Conservation (phyloP, 92 coral and sea anemone genomes). For the Micromussa lordhowensis region DNA sequence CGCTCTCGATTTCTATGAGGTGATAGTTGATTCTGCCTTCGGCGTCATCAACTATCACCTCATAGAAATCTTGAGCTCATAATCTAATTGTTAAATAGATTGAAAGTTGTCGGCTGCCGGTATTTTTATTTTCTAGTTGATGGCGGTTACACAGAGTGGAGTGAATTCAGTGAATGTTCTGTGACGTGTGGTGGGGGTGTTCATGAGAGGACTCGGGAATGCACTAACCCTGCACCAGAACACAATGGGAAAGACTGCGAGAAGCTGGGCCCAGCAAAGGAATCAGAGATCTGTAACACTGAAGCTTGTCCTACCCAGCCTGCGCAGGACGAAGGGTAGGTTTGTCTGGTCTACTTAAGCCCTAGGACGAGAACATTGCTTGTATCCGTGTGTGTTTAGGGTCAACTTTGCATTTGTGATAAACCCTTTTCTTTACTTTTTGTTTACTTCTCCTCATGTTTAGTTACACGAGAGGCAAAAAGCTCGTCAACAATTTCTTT, state of each 20-base stretch:
- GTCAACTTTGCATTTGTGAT: no score
- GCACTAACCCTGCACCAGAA: conserved; percentile 43
- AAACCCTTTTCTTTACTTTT: background rate
- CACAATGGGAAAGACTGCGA: conserved; percentile 25
- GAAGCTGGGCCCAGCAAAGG: conserved; percentile 20
- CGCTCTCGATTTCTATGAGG: no score
- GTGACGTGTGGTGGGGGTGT: conserved; percentile 48
- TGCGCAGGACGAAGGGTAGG: conserved; percentile 18
- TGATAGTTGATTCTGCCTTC: no score
- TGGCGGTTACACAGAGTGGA: conserved; percentile 33
- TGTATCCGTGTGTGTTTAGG: no score
- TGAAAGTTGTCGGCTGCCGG: no score
- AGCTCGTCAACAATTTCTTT: background rate
- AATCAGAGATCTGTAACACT: conserved; percentile 27
- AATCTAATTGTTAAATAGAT: no score
- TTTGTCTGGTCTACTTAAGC: background rate
- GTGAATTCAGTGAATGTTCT: conserved; percentile 15
- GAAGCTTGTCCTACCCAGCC: conserved; percentile 13
- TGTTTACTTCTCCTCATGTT: background rate
- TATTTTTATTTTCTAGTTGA: conserved; percentile 14
- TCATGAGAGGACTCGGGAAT: conserved; percentile 13
- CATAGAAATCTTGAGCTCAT: no score
- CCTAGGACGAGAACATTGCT: background rate
- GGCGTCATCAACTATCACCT: no score
- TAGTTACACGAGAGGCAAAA: background rate